phyloP scores from a whole-genome alignment of 2,888 invertebrate species.

The Argynnis bischoffii region DNA sequence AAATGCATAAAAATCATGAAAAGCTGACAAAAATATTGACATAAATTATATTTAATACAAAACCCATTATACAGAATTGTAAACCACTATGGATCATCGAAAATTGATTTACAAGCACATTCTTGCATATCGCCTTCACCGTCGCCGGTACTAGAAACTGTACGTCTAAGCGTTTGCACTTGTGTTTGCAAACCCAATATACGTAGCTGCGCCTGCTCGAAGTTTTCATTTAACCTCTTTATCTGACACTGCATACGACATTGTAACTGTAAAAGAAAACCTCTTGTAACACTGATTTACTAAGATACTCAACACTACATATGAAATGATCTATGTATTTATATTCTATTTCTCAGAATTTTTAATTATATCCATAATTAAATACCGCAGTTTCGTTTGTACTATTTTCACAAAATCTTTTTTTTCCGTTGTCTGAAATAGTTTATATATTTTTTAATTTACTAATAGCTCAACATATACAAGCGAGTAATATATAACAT shows the following conservation, averaged over 20 bases:
- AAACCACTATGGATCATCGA: constrained; percentile 51
- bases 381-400: no score
- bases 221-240: constrained; percentile 85
- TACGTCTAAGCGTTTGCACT: constrained; percentile 83
- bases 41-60: background rate
- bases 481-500: no score
- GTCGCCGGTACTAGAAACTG: constrained; percentile 61
- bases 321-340: no score
- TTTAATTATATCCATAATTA: no score
- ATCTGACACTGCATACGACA: constrained; percentile 88
- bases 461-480: no score
- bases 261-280: constrained; percentile 71
- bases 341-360: no score
- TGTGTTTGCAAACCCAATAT: constrained; percentile 85
- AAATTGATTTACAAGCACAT: constrained; percentile 67
- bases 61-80: background rate
- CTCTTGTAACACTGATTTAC: background rate
- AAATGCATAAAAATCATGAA: no score
- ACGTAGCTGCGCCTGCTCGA: constrained; percentile 86
- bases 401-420: no score
- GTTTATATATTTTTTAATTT: no score
- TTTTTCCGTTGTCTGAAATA: no score
- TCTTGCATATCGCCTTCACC: constrained; percentile 56
- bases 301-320: background rate
- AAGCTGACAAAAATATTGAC: background rate